A percentile compares a stretch with the other conserved stretches of the same genome.
Conservation (phyloP, 1,140 invertebrate genomes). For the Apis laboriosa region DNA sequence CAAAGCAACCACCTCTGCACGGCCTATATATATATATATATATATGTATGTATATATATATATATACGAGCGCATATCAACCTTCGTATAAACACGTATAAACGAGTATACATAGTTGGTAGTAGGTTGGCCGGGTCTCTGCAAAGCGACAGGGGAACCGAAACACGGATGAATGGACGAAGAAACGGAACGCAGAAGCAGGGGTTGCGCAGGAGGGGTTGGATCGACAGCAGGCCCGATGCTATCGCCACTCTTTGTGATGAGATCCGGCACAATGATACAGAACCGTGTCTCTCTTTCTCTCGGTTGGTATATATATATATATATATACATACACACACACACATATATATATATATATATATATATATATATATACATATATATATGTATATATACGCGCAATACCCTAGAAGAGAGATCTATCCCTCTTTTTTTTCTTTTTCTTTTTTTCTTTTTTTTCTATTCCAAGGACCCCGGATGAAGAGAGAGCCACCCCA, state of each 20-base stretch:
- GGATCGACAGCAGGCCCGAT: slow-evolving; percentile 67
- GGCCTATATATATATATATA: too few relatives aligned
- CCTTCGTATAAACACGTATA: slow-evolving; percentile 10
- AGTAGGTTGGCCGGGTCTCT: neutral
- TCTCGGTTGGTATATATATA: neutral
- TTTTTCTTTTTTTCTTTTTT: neutral
- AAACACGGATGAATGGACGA: slow-evolving; percentile 54
- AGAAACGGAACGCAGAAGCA: slow-evolving; percentile 39
- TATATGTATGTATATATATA: too few relatives aligned
- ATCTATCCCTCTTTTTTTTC: slow-evolving; percentile 21
- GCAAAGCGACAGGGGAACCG: slow-evolving; percentile 35
- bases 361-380: too few relatives aligned
- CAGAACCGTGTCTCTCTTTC: slow-evolving; percentile 41
- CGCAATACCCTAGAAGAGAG: slow-evolving; percentile 52
- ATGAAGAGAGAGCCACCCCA: slow-evolving; percentile 47
- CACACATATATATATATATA: too few relatives aligned
- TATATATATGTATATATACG: slow-evolving; percentile 2
- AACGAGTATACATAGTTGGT: neutral
- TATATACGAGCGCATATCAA: neutral
- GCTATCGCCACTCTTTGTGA: slow-evolving; percentile 73
- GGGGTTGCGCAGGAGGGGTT: slow-evolving; percentile 19
- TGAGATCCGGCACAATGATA: slow-evolving; percentile 71
- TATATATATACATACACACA: too few relatives aligned
- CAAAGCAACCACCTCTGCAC: too few relatives aligned
- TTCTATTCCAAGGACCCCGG: slow-evolving; percentile 40